Evolutionary conservation across 1,140 invertebrate genomes (phyloP).

Genomic region (Neuroterus valhalla): DNA sequence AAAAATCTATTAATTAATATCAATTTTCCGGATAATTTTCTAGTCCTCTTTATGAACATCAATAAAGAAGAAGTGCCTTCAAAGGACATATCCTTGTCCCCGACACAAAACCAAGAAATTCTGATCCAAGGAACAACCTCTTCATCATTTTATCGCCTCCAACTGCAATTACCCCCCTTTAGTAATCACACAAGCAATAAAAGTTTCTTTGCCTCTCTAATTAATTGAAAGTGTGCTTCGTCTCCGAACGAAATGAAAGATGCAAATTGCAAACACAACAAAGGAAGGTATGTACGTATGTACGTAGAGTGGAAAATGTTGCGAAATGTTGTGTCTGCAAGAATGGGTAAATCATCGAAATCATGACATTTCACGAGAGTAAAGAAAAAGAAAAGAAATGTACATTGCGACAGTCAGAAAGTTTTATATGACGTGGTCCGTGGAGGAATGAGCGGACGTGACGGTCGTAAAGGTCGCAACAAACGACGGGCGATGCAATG

Average conservation of each 20-base stretch:
- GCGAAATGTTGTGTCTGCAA: background rate
- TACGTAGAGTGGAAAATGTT: background rate
- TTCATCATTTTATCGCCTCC: background rate
- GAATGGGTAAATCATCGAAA: conserved; percentile 13
- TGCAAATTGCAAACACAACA: background rate
- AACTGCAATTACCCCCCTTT: background rate
- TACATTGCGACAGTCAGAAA: conserved; percentile 1
- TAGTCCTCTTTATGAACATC: no score
- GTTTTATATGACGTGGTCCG: background rate
- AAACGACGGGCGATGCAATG: conserved; percentile 31
- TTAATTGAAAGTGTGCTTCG: background rate
- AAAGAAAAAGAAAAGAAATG: background rate
- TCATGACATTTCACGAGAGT: conserved; percentile 14
- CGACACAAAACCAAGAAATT: no score
- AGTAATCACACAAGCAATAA: background rate
- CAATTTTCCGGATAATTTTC: no score
- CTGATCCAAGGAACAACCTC: background rate
- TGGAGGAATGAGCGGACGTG: conserved; percentile 15
- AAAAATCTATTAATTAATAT: no score
- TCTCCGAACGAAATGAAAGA: background rate
- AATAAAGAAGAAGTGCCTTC: no score
- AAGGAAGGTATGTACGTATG: background rate
- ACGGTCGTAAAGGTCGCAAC: conserved; percentile 29
- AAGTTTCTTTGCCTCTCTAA: background rate
- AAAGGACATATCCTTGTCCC: no score